A percentile compares a stretch with the other conserved stretches of the same genome.
phyloP scores from a whole-genome alignment of 2,113 vertebrate species.

The Pampusana beccarii region DNA sequence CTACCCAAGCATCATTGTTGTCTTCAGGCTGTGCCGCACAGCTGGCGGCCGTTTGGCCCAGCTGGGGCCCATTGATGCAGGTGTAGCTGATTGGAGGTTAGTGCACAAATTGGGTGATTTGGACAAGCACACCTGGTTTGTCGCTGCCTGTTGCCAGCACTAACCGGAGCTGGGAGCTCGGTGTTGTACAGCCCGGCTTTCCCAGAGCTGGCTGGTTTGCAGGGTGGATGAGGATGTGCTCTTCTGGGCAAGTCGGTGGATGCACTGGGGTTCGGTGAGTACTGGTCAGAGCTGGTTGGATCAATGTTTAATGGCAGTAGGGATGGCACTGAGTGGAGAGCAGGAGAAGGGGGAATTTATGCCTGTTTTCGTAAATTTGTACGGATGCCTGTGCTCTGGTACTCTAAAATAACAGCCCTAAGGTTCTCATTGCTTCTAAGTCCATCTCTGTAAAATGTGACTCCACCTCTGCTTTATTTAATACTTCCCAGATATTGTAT shows the following conservation, averaged over 20 bases:
- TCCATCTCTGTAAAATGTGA: neutral
- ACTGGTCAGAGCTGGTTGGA: neutral
- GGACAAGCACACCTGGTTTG: rapidly evolving
- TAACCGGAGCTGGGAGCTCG: neutral
- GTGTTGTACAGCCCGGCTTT: rapidly evolving
- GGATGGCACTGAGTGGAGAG: neutral
- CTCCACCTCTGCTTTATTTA: neutral
- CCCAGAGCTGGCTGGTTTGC: neutral
- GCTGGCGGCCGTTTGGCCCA: neutral
- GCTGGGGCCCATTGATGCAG: neutral
- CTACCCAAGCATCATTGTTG: neutral
- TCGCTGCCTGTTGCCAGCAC: rapidly evolving
- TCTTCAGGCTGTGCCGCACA: neutral
- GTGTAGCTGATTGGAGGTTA: neutral
- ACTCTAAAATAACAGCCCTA: neutral
- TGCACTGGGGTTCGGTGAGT: rapidly evolving
- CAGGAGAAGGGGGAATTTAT: neutral
- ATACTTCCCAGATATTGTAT: neutral
- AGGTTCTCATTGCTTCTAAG: neutral
- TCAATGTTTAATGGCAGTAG: neutral
- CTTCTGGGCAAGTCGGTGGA: neutral
- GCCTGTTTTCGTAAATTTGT: rapidly evolving
- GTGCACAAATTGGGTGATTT: neutral
- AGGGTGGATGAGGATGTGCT: rapidly evolving
- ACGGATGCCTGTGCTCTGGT: neutral